Conservation (phyloP, 2,797 vertebrate genomes). For the Sebastes hopkinsi region DNA sequence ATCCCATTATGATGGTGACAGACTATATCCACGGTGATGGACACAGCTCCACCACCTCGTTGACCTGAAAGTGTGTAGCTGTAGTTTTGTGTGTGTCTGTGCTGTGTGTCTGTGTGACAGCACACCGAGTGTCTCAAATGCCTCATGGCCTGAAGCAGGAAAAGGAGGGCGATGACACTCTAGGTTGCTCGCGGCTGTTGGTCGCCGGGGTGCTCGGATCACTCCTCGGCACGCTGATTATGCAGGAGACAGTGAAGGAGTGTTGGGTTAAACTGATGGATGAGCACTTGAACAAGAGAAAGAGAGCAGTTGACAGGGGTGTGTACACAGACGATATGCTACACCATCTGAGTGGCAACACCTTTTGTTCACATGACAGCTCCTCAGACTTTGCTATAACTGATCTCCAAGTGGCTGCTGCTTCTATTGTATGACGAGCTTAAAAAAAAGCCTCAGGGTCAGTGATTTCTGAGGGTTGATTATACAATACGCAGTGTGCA, state of each 20-base stretch:
- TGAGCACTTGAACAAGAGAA: conserved; percentile 80
- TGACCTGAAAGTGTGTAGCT: conserved; percentile 40
- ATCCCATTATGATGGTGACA: conserved; percentile 76
- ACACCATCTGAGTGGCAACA: conserved; percentile 67
- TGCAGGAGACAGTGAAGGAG: conserved; percentile 73
- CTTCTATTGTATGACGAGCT: conserved; percentile 10
- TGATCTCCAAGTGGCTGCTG: conserved; percentile 52
- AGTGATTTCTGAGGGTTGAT: conserved; percentile 7
- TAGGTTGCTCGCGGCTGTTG: conserved; percentile 47
- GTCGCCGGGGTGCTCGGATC: conserved; percentile 63
- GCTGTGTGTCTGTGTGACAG: background rate
- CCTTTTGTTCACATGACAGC: conserved; percentile 72
- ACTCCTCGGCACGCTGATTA: conserved; percentile 77
- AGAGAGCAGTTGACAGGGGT: conserved; percentile 63
- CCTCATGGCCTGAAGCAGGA: conserved; percentile 69
- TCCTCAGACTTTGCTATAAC: conserved; percentile 65
- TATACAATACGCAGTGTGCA: background rate
- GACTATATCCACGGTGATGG: conserved; percentile 70
- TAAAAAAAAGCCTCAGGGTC: background rate
- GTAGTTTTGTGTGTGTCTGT: background rate
- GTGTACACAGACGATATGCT: conserved; percentile 72
- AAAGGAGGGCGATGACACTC: conserved; percentile 26
- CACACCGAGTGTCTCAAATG: conserved; percentile 71
- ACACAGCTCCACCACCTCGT: conserved; percentile 52
- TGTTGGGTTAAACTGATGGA: conserved; percentile 79